These are phyloP conservation scores for Plecotus auritus DNA, from an alignment of 2,113 vertebrate genomes.

Conservation along the genomic window DNA sequence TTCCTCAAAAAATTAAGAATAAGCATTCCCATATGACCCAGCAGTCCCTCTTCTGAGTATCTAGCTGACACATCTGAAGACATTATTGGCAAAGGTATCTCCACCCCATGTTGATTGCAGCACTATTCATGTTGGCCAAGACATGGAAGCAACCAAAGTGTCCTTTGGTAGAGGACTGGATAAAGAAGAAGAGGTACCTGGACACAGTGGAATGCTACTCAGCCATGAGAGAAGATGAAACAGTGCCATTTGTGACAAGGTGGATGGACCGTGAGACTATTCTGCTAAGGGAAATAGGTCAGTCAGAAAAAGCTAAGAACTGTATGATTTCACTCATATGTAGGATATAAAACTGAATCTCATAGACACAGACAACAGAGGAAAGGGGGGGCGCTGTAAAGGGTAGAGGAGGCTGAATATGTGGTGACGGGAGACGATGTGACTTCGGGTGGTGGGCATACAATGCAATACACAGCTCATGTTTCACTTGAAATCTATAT, in stretches of 20 bases:
- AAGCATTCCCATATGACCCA: background rate
- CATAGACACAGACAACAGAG: background rate
- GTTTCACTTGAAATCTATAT: no score
- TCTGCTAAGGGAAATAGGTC: background rate
- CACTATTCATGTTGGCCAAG: background rate
- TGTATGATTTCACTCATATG: background rate
- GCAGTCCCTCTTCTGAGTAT: background rate
- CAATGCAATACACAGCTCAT: background rate
- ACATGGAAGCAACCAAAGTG: background rate
- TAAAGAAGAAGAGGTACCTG: background rate
- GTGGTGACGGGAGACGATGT: accelerated
- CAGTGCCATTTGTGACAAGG: background rate
- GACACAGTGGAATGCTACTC: background rate
- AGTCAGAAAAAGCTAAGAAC: background rate
- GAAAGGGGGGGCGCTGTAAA: background rate
- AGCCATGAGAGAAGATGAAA: background rate
- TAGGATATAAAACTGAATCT: background rate
- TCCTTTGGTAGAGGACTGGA: background rate
- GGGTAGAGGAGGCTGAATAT: background rate
- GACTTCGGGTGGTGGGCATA: background rate
- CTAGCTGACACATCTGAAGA: background rate
- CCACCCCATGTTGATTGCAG: background rate
- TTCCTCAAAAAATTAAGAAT: background rate
- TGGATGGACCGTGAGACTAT: background rate
- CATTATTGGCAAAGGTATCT: background rate